Conservation (phyloP, 2,113 vertebrate species). For the Plecturocebus donacophilus region DNA sequence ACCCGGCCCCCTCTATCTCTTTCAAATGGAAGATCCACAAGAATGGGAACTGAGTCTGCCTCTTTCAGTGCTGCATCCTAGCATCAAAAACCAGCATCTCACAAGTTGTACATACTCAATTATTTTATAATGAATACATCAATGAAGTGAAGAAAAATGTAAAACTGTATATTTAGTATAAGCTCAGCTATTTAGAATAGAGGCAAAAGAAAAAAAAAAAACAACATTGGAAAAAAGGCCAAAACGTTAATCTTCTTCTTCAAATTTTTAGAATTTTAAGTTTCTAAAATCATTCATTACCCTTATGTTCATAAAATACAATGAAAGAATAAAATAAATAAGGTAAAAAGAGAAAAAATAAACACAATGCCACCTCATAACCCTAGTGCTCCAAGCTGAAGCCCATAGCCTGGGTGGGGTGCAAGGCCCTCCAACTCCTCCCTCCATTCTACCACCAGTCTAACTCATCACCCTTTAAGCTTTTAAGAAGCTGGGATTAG, state of each 20-base stretch:
- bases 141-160: background rate
- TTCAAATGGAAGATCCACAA: background rate
- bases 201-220: background rate
- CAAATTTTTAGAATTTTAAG: background rate
- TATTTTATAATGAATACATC: constrained; percentile 52
- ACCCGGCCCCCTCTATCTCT: too few relatives aligned
- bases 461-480: background rate
- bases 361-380: background rate
- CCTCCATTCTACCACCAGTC: background rate
- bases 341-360: background rate
- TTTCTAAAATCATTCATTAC: background rate
- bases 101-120: background rate
- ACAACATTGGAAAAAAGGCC: background rate
- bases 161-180: background rate
- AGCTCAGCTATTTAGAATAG: constrained; percentile 22
- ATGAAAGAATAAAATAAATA: background rate
- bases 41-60: background rate
- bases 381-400: background rate
- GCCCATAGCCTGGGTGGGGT: background rate
- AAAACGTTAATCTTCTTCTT: background rate
- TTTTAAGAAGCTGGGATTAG: background rate
- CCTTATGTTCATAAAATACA: constrained; percentile 23
- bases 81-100: background rate
- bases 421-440: background rate
- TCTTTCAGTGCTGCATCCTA: background rate